Conservation (phyloP, 2,888 invertebrate genomes). For the Epinotia bilunana region DNA sequence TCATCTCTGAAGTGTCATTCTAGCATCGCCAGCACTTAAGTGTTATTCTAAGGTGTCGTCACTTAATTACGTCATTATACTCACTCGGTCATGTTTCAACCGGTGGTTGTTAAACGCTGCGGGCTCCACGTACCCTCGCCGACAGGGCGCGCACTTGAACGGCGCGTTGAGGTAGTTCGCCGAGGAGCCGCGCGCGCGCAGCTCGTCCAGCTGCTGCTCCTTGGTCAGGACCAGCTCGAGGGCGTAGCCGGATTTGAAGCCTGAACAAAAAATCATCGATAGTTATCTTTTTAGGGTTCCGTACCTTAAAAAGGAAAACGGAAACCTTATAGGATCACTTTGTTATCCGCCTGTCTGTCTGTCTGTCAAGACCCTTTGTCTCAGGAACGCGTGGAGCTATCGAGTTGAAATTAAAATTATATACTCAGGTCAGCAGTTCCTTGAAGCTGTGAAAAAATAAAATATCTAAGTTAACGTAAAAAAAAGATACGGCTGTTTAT, state of each 20-base stretch:
- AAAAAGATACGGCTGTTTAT: too few relatives aligned
- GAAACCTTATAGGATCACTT: too few relatives aligned
- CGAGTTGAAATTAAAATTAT: too few relatives aligned
- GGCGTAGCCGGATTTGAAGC: slow-evolving; percentile 53
- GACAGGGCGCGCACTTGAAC: slow-evolving; percentile 67
- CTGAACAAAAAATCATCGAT: slow-evolving; percentile 48
- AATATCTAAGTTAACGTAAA: too few relatives aligned
- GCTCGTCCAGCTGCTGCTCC: slow-evolving; percentile 61
- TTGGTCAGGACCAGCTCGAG: slow-evolving; percentile 58
- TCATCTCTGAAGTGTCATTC: not conserved
- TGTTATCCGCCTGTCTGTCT: too few relatives aligned
- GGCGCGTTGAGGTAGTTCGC: slow-evolving; percentile 69
- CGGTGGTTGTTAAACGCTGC: slow-evolving; percentile 66
- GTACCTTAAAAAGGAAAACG: too few relatives aligned
- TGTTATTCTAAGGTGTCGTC: not conserved
- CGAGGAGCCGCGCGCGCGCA: slow-evolving; percentile 58
- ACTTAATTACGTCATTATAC: slow-evolving; percentile 23
- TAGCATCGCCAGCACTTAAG: not conserved
- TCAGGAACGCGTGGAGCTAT: too few relatives aligned
- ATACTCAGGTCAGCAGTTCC: too few relatives aligned
- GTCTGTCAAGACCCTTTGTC: too few relatives aligned
- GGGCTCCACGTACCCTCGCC: slow-evolving; percentile 66
- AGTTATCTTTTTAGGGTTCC: too few relatives aligned
- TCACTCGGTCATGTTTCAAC: slow-evolving; percentile 70
- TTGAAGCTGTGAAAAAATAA: too few relatives aligned